A percentile compares a stretch with the other conserved stretches of the same genome.
Conservation (phyloP, 2,888 invertebrate genomes). For the Norana najaformis region DNA sequence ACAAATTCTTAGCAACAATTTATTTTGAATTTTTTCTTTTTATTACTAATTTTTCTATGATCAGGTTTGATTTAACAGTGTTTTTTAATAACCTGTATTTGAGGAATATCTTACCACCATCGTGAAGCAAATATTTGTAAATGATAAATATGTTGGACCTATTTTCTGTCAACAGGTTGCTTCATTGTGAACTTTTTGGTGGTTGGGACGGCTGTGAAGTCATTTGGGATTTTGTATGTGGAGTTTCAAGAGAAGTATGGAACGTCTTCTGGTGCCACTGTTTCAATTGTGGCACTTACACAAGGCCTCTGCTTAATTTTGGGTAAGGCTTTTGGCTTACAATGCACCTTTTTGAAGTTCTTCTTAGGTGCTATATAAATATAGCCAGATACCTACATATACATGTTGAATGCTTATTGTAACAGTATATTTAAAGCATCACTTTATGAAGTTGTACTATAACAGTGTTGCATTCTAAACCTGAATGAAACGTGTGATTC, state of each 20-base stretch:
- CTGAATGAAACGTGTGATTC: too few relatives aligned
- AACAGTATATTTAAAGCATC: too few relatives aligned
- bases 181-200: conserved; percentile 40
- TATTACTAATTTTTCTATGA: too few relatives aligned
- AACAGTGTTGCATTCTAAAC: too few relatives aligned
- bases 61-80: too few relatives aligned
- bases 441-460: too few relatives aligned
- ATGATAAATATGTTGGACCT: neutral
- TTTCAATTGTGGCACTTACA: conserved; percentile 27
- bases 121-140: neutral
- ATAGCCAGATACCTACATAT: too few relatives aligned
- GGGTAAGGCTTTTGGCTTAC: conserved; percentile 28
- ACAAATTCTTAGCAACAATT: too few relatives aligned
- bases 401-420: too few relatives aligned
- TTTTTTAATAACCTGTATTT: neutral
- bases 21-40: too few relatives aligned
- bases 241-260: conserved; percentile 47
- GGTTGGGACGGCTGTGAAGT: conserved; percentile 42
- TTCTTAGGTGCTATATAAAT: too few relatives aligned
- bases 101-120: neutral
- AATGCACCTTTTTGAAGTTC: too few relatives aligned
- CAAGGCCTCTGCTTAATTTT: conserved; percentile 30
- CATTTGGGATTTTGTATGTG: conserved; percentile 50
- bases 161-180: conserved; percentile 30
- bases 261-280: conserved; percentile 20